phyloP scores from a whole-genome alignment of 2,888 invertebrate genomes.

The Tetramorium bicarinatum region DNA sequence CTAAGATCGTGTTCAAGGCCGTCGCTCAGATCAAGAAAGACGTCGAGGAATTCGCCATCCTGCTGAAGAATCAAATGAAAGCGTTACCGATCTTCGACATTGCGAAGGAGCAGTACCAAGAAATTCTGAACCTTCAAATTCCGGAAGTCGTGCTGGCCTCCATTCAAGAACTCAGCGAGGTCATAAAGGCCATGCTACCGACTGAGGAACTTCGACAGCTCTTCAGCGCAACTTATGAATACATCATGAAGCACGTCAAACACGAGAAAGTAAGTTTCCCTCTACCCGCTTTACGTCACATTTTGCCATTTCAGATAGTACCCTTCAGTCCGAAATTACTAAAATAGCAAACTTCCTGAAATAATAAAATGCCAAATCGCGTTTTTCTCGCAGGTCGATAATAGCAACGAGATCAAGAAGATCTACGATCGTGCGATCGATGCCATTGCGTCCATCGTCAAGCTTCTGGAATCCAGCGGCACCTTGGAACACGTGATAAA shows the following conservation, averaged over 20 bases:
- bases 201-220: conserved; percentile 90
- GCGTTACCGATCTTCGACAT: conserved; percentile 87
- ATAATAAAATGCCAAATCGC: not conserved
- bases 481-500: conserved; percentile 82
- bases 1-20: conserved; percentile 82
- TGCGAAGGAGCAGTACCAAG: conserved; percentile 86
- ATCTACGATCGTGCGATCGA: conserved; percentile 88
- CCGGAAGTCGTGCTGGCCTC: conserved; percentile 88
- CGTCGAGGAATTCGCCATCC: conserved; percentile 85
- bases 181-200: conserved; percentile 89
- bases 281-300: not conserved
- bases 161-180: conserved; percentile 87
- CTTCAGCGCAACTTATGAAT: conserved; percentile 88
- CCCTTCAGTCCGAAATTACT: conserved; percentile 6
- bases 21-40: conserved; percentile 82
- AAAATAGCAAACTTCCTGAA: not conserved
- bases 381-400: conserved; percentile 87
- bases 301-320: not conserved
- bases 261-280: conserved; percentile 87
- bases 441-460: conserved; percentile 88
- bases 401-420: conserved; percentile 89
- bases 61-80: conserved; percentile 87
- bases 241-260: conserved; percentile 86
- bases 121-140: conserved; percentile 85
- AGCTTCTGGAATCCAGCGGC: conserved; percentile 86